Evolutionary conservation across 2,888 invertebrate species (phyloP), one percentile per base, ranked within the genome.

Genomic region (Luffia ferchaultella): DNA sequence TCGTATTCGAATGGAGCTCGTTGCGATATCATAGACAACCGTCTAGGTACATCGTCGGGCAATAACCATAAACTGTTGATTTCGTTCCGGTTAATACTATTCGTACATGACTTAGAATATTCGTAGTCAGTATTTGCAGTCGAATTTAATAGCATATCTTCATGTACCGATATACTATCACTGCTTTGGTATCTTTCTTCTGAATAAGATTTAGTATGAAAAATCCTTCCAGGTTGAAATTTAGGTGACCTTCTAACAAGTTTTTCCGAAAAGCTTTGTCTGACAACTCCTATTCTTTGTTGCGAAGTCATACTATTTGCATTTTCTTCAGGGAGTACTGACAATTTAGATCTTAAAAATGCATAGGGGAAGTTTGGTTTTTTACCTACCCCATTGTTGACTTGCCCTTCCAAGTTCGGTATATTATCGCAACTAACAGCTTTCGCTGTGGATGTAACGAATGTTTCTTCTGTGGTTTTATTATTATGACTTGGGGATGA

Each of bases 311-410:
- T 83, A 55, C 85, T 86, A 12, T 74, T 74, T 16, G 74, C 73
- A 57, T 89, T 89, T 71, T 92, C 92, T 73, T 92, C 92, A 1
- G 92, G 92, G 55, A 93, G 73, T 45, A 92, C 92, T 9, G 92
- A 91, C 45, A 93, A 73, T 57, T 90, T 90, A 0, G 92, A 93
- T 53, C 93, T 86, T 19, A 92, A 74, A 65, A 92, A 93, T 2
- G 92, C 92, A 63, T 92, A 92, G 0, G 92, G 92, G 59, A 92
- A 92, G 60, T 89, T 90, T 1, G 88, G 88, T 55, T 89, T 88
- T 59, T 88, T 87, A 56, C 76, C 73, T 47, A 82, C 75, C 47
- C 74, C 68, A 55, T 85, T 86, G 54, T 68, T 79, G 40, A 69
- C 65, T 66, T 73, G 79, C 30, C 73, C 75, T 55, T 87, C 87